Base-by-base conservation (phyloP, 2,113 vertebrate genomes). In the Austrofundulus limnaeus region DNA sequence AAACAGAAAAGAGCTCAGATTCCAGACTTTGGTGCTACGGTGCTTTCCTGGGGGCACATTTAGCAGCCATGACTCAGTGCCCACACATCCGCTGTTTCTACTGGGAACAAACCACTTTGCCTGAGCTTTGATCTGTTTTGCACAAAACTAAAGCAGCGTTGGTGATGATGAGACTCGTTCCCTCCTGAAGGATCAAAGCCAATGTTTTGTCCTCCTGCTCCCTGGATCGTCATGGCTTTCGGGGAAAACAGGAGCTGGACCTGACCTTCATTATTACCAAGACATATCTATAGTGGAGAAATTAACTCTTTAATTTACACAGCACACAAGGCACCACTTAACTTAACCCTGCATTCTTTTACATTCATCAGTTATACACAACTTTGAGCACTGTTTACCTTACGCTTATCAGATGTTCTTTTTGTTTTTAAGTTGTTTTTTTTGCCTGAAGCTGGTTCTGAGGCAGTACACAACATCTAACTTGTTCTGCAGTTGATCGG, bases 11-110 rank as follows among this genome's bases (percentile, higher is more conserved):
- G 53, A 47, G 48, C 80, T 86, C 53, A 68, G 28, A 65, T 79
- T 85, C 58, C 80, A 75, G 51, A 60, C 64, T 72, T n/a, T 63
- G 57, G 57, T 57, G 74, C 74, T 71, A 50, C 42, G 20, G 70
- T 79, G 61, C 77, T 85, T 82, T 87, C 85, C 77, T 73, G 62
- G 75, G 74, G 83, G 72, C 74, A 85, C 70, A 51, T 48, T 77
- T 62, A 38, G 65, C 45, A n/a, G 49, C 41, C 20, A 24, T 84
- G 85, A 85, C 78, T 86, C 83, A 84, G 60, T 80, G 50, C 73
- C 71, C 68, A 46, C 55, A 74, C 77, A 81, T 72, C 77, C 54
- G 45, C 59, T 74, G 68, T 78, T 82, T 72, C 77, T 71, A 64
- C 39, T 49, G 52, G 28, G 56, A 67, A 54, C 52, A 62, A 77